Conservation (phyloP, 2,888 invertebrate species). For the Drosophila algonquin region DNA sequence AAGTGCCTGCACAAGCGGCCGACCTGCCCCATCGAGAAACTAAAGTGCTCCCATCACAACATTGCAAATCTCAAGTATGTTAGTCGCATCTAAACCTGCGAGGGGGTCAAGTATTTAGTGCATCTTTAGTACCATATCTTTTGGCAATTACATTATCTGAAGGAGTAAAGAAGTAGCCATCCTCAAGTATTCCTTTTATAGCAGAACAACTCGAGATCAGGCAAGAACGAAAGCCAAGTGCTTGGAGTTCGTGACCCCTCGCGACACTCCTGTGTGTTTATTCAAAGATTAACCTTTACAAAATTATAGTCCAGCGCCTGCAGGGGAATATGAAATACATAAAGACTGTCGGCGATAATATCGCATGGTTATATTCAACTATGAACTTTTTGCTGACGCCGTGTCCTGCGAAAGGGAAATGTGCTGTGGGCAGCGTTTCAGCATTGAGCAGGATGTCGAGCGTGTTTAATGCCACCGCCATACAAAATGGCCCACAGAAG, state of each 20-base stretch:
- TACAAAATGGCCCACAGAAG: slow-evolving; percentile 45
- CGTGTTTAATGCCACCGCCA: slow-evolving; percentile 58
- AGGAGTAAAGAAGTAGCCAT: too few species aligned
- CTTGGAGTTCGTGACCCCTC: too few species aligned
- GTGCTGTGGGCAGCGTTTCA: slow-evolving; percentile 30
- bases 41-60: slow-evolving; percentile 47
- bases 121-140: not conserved
- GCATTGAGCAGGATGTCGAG: slow-evolving; percentile 58
- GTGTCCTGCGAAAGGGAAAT: slow-evolving; percentile 33
- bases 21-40: slow-evolving; percentile 62
- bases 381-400: slow-evolving; percentile 70
- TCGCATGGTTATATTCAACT: slow-evolving; percentile 70
- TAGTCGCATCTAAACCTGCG: slow-evolving; percentile 32
- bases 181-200: too few species aligned
- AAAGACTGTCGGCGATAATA: too few species aligned
- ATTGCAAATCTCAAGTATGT: slow-evolving; percentile 54
- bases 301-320: not conserved
- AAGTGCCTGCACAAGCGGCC: slow-evolving; percentile 60
- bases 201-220: too few species aligned
- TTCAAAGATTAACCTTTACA: not conserved
- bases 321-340: too few species aligned
- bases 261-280: not conserved
- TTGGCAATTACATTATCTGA: not conserved
- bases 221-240: too few species aligned
- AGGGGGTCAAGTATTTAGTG: too few species aligned